Conservation (phyloP, 2,113 vertebrate genomes). For the Otus sunia region DNA sequence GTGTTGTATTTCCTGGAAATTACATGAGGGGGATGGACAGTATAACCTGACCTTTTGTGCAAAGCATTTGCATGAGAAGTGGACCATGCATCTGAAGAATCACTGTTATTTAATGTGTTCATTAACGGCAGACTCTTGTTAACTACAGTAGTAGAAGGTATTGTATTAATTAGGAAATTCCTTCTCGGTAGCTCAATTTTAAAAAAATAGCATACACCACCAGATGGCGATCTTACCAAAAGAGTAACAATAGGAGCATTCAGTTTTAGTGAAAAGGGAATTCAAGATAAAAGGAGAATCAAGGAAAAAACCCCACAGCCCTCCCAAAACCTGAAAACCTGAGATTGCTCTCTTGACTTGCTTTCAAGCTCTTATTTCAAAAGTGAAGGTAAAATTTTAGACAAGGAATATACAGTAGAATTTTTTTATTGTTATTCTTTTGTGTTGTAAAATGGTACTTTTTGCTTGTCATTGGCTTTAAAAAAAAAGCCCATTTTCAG, state of each 20-base stretch:
- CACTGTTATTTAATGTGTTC: not conserved
- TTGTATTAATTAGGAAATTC: not conserved
- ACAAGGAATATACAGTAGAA: not conserved
- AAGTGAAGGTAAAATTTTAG: not conserved
- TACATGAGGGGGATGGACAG: not conserved
- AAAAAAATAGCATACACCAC: slow-evolving; percentile 21
- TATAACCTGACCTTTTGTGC: not conserved
- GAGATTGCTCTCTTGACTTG: not conserved
- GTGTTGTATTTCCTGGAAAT: not conserved
- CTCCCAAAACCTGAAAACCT: not conserved
- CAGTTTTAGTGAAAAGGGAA: not conserved
- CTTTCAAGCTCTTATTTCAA: not conserved
- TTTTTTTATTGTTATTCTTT: not conserved
- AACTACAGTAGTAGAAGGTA: not conserved
- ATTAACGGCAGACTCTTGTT: not conserved
- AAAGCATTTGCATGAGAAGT: not conserved
- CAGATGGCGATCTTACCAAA: slow-evolving; percentile 73
- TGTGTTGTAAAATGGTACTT: not conserved
- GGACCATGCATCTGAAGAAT: not conserved
- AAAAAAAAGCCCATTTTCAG: not conserved
- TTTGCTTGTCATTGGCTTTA: not conserved
- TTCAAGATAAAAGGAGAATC: not conserved
- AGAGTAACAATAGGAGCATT: not conserved
- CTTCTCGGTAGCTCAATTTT: not conserved
- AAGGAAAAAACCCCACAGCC: not conserved